Evolutionary conservation across 2,113 vertebrate genomes (phyloP), one percentile per base, ranked within the genome.

Genomic region (Ictidomys tridecemlineatus): DNA sequence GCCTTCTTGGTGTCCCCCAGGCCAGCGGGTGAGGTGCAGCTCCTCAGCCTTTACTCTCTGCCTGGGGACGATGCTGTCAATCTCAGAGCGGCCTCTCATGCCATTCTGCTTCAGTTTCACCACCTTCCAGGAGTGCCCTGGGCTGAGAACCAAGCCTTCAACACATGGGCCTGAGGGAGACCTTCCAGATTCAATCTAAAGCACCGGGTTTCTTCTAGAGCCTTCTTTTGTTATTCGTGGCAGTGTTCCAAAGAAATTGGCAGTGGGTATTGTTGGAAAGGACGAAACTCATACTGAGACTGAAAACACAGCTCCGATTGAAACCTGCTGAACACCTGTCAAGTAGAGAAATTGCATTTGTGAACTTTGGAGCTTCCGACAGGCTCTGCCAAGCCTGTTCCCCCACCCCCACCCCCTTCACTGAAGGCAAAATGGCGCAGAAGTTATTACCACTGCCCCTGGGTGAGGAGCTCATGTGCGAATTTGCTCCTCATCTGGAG

Each of bases 141-240:
- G 48, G 30, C 63, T 78, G 30, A 32, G 48, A 22, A 58, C 53
- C 3, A 79, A 86, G 22, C 48, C 73, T 70, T 86, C 63, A 42
- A 34, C 30, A 78, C 61, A 70, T 2, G 16, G 42, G 37, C 51
- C 13, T 72, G 79, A 48, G 48, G 63, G 48, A 58, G 63, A 58
- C 22, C 61, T 22, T n/a, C 16, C 45, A 61, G 39, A 63, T 72
- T 8, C 34, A 80, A 32, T 53, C 39, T 20, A 32, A 1, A 88
- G 26, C 12, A 39, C 22, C 17, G 73, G 34, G 79, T 74, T 32
- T 79, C 56, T 95, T 92, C 79, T 72, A 89, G 87, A 96, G 77
- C 72, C 26, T 86, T 95, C 72, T 86, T 88, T 92, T 67, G 56
- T 82, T 76, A 78, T 61, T 93, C 18, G 42, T 34, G n/a, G 37